Percentiles rank a stretch among this genome's conserved stretches.
Evolutionary conservation across 1,140 invertebrate genomes (phyloP).

Genomic region (Drosophila carrolli): DNA sequence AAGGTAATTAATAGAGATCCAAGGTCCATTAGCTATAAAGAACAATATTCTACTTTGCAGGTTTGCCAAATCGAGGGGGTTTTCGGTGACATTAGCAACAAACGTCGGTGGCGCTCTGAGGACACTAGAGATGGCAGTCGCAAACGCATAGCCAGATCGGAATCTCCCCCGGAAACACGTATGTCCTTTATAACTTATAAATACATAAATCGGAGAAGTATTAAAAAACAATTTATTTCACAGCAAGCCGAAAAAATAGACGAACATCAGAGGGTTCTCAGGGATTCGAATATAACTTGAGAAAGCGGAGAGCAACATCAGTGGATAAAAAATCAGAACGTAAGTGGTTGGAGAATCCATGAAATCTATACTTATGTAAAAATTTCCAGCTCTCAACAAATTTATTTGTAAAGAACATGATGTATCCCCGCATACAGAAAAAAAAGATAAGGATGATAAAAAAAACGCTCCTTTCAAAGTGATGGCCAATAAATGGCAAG

Average conservation of each 20-base stretch:
- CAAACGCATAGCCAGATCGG: slow-evolving; percentile 25
- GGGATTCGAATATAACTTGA: background rate
- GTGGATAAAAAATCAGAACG: slow-evolving; percentile 3
- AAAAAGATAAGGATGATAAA: background rate
- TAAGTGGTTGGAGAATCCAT: background rate
- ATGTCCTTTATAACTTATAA: background rate
- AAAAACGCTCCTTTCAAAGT: background rate
- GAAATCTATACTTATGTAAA: background rate
- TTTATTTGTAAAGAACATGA: background rate
- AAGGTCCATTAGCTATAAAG: background rate
- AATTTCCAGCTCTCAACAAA: background rate
- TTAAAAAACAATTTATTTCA: background rate
- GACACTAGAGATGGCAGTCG: background rate
- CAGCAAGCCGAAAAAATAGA: slow-evolving; percentile 17
- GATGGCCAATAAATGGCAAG: background rate
- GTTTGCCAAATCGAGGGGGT: slow-evolving; percentile 26
- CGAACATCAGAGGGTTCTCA: slow-evolving; percentile 11
- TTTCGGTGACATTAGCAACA: background rate
- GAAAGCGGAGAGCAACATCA: background rate
- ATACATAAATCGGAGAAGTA: too few relatives aligned
- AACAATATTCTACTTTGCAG: background rate
- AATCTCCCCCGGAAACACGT: slow-evolving; percentile 32
- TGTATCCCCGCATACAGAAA: background rate
- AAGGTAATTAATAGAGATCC: slow-evolving; percentile 17
- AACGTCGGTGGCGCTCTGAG: background rate